phyloP scores from a whole-genome alignment of 2,888 invertebrate species.

The Drosophila koepferae region DNA sequence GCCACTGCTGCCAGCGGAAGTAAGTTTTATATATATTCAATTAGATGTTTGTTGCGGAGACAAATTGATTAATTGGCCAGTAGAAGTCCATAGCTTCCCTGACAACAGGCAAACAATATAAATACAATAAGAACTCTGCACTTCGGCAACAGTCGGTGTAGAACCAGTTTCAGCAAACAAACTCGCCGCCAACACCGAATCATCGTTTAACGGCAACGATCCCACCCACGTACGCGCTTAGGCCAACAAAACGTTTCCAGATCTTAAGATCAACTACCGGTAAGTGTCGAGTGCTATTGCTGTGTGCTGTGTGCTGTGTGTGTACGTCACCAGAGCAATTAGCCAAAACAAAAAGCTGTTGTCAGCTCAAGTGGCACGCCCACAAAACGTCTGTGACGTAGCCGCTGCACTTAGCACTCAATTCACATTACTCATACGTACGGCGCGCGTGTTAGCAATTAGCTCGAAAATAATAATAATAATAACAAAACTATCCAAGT shows the following conservation, averaged over 20 bases:
- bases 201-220: slow-evolving; percentile 21
- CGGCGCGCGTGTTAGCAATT: slow-evolving; percentile 75
- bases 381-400: slow-evolving; percentile 68
- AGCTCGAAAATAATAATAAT: slow-evolving; percentile 22
- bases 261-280: slow-evolving; percentile 60
- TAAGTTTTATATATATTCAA: slow-evolving; percentile 65
- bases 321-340: slow-evolving; percentile 62
- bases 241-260: slow-evolving; percentile 13
- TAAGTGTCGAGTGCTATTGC: slow-evolving; percentile 52
- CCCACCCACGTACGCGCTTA: slow-evolving; percentile 42
- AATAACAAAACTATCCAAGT: slow-evolving; percentile 37
- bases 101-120: slow-evolving; percentile 51
- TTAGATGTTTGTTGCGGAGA: slow-evolving; percentile 66
- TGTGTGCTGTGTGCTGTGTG: slow-evolving; percentile 15
- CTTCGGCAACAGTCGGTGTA: slow-evolving; percentile 52
- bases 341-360: slow-evolving; percentile 44
- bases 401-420: slow-evolving; percentile 26
- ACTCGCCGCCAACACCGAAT: slow-evolving; percentile 33
- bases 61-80: slow-evolving; percentile 70
- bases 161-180: slow-evolving; percentile 76
- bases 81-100: slow-evolving; percentile 33
- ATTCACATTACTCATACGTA: slow-evolving; percentile 57
- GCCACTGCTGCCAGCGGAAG: slow-evolving; percentile 65
- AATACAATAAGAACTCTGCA: slow-evolving; percentile 75
- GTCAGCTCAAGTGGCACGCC: slow-evolving; percentile 64